A percentile compares a stretch with the other conserved stretches of the same genome.
Conservation (phyloP, 2,113 vertebrate genomes). For the Coreoperca whiteheadi region DNA sequence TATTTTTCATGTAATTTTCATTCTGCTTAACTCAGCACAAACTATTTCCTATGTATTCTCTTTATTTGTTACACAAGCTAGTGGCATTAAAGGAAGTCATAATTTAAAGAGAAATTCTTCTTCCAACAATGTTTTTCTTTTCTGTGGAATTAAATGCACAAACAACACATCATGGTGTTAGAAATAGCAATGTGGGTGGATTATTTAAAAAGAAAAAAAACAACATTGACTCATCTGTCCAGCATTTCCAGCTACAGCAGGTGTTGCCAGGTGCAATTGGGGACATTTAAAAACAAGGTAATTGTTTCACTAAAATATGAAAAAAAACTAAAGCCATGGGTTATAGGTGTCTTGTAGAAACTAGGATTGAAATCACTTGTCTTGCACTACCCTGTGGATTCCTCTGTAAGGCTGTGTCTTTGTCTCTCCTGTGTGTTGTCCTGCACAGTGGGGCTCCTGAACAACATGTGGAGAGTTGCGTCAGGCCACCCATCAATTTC, state of each 20-base stretch:
- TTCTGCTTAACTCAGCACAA: slow-evolving; percentile 17
- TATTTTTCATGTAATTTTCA: slow-evolving; percentile 7
- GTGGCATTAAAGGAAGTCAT: not conserved
- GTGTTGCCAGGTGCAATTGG: slow-evolving; percentile 15
- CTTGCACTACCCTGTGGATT: not conserved
- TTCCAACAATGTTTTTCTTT: not conserved
- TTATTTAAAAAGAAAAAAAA: not conserved
- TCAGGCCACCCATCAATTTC: not conserved
- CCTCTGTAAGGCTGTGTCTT: not conserved
- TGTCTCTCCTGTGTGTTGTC: not conserved
- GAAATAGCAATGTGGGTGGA: slow-evolving; percentile 13
- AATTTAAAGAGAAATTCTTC: not conserved
- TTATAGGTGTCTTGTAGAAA: not conserved
- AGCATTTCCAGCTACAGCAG: not conserved
- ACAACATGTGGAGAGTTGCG: not conserved
- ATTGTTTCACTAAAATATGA: not conserved
- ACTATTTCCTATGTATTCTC: not conserved
- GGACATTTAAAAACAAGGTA: slow-evolving; percentile 4
- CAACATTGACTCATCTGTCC: slow-evolving; percentile 12
- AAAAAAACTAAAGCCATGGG: not conserved
- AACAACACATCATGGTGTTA: not conserved
- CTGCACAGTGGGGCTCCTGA: not conserved
- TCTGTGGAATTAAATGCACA: not conserved
- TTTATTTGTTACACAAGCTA: not conserved
- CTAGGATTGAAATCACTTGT: not conserved